phyloP scores from a whole-genome alignment of 2,888 invertebrate genomes.

The Drosophila birchii region DNA sequence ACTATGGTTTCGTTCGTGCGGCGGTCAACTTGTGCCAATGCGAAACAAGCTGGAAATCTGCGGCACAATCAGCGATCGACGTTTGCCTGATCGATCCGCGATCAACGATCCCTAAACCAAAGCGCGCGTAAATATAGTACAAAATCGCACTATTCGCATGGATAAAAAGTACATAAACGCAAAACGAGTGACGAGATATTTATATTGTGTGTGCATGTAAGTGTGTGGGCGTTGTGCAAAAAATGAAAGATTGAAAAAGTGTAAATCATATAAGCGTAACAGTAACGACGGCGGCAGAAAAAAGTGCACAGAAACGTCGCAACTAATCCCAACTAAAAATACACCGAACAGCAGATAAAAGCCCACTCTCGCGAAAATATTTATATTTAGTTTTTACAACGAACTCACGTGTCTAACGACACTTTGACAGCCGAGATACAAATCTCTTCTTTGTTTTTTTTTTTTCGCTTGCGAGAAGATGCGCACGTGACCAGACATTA shows the following conservation, averaged over 20 bases:
- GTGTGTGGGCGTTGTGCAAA: conserved; percentile 30
- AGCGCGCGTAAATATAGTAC: conserved; percentile 41
- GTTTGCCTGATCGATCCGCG: conserved; percentile 23
- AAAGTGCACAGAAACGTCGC: conserved; percentile 22
- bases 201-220: neutral
- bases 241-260: conserved; percentile 23
- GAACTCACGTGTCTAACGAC: conserved; percentile 50
- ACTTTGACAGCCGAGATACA: conserved; percentile 33
- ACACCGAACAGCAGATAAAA: conserved; percentile 34
- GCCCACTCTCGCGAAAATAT: conserved; percentile 21
- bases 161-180: conserved; percentile 7
- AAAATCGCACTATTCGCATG: conserved; percentile 4
- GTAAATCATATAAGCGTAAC: conserved; percentile 40
- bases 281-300: conserved; percentile 42
- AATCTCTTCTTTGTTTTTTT: conserved; percentile 33
- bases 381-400: conserved; percentile 50
- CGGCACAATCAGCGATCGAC: conserved; percentile 34
- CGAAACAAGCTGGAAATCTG: conserved; percentile 28
- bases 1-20: conserved; percentile 75
- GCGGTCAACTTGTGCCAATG: conserved; percentile 58
- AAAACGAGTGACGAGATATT: neutral
- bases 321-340: conserved; percentile 50
- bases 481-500: conserved; percentile 76
- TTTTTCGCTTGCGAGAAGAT: conserved; percentile 20
- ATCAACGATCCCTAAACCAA: conserved; percentile 19